Percentiles rank a stretch among this genome's conserved stretches.
Evolutionary conservation across 2,888 invertebrate genomes (phyloP).

Genomic region (Athrips mouffetella): DNA sequence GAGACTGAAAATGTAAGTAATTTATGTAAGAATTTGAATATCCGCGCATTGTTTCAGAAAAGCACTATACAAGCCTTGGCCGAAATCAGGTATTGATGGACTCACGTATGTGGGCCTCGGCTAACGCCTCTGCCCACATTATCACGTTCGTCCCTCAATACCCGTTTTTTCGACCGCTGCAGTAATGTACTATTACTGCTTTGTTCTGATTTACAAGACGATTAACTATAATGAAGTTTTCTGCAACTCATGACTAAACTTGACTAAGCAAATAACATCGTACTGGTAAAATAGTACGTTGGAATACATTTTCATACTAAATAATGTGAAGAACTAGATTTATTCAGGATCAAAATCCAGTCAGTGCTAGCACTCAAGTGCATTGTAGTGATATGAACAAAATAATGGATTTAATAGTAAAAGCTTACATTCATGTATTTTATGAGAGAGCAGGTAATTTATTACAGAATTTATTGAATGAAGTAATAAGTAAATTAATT

Average conservation of each 20-base stretch:
- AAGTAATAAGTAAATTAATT: not conserved
- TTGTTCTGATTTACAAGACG: too few species aligned
- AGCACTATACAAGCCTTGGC: too few species aligned
- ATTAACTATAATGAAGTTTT: too few species aligned
- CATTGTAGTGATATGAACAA: constrained; percentile 5
- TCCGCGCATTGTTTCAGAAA: too few species aligned
- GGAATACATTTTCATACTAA: constrained; percentile 9
- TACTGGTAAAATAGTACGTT: not conserved
- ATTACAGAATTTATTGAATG: not conserved
- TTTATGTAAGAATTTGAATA: too few species aligned
- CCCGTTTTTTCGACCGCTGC: too few species aligned
- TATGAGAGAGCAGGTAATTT: constrained; percentile 63
- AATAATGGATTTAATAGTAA: constrained; percentile 48
- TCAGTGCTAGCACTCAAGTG: not conserved
- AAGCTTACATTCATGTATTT: constrained; percentile 54
- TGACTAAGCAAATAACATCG: not conserved
- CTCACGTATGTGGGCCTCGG: too few species aligned
- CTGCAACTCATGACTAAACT: not conserved
- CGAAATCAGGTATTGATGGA: too few species aligned
- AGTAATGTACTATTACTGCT: too few species aligned
- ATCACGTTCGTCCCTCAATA: too few species aligned
- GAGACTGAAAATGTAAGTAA: too few species aligned
- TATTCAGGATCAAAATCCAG: constrained; percentile 15
- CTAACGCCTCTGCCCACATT: too few species aligned
- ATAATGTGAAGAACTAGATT: constrained; percentile 1